A percentile compares a stretch with the other conserved stretches of the same genome.
These are phyloP conservation scores for Aplysina aerophoba DNA, from an alignment of 37 sponge, comb jelly and placozoan species.

Conservation along the genomic window DNA sequence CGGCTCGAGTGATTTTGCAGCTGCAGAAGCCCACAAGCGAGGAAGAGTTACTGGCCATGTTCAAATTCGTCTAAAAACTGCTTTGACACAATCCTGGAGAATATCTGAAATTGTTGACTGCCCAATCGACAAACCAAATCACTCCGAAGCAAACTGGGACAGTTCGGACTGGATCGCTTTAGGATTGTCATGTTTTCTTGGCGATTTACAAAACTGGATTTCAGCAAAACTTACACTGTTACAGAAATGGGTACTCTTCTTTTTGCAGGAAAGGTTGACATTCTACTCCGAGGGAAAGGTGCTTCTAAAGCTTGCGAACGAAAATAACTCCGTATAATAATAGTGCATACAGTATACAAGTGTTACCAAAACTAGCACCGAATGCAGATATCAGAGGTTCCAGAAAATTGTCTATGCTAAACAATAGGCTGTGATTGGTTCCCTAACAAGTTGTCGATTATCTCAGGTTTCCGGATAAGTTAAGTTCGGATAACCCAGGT, in stretches of 20 bases:
- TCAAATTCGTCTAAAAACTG: too few species aligned
- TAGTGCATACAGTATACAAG: constrained; percentile 22
- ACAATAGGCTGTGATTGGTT: constrained; percentile 2
- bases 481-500: constrained; percentile 21
- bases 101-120: constrained; percentile 11
- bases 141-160: background rate
- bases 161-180: constrained; percentile 1
- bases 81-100: constrained; percentile 9
- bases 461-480: constrained; percentile 21
- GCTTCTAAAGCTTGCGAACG: background rate
- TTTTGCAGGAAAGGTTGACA: constrained; percentile 11
- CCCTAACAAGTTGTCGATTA: background rate
- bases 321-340: constrained; percentile 1
- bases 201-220: too few species aligned
- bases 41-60: too few species aligned
- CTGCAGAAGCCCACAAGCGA: too few species aligned
- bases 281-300: background rate
- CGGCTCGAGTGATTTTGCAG: too few species aligned
- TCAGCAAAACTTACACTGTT: background rate
- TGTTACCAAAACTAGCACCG: constrained; percentile 3
- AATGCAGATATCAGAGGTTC: constrained; percentile 12
- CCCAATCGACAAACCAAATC: background rate
- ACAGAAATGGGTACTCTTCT: background rate
- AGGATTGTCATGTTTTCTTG: background rate
- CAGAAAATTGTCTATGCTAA: background rate